Conservation (phyloP, 1,140 invertebrate species). For the Brachionus manjavacas region DNA sequence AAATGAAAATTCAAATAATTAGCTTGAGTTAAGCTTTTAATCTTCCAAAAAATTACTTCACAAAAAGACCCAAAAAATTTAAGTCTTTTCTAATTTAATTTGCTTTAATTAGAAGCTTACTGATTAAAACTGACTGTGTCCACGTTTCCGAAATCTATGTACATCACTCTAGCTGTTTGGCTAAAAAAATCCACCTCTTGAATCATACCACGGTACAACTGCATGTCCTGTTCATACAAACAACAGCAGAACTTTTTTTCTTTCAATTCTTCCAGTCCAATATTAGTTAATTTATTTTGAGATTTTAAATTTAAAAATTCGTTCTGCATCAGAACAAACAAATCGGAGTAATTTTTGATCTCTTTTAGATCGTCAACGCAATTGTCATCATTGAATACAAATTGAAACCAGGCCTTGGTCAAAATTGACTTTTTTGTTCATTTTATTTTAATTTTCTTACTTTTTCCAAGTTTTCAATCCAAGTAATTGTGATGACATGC, state of each 20-base stretch:
- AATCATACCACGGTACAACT: neutral
- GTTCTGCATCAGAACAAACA: neutral
- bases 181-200: neutral
- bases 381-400: neutral
- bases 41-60: too few relatives aligned
- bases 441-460: neutral
- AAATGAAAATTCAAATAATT: neutral
- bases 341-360: neutral
- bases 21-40: too few relatives aligned
- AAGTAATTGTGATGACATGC: neutral
- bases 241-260: neutral
- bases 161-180: neutral
- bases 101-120: neutral
- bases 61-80: too few relatives aligned
- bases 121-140: neutral
- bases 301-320: neutral
- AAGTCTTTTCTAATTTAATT: too few relatives aligned
- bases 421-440: neutral
- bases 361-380: neutral
- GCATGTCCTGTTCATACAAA: neutral
- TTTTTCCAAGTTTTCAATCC: neutral
- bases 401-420: neutral
- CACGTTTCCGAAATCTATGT: neutral
- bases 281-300: neutral
- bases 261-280: neutral